Evolutionary conservation across 23 tunicate genomes (phyloP).

Genomic region (Trididemnum miniatum): DNA sequence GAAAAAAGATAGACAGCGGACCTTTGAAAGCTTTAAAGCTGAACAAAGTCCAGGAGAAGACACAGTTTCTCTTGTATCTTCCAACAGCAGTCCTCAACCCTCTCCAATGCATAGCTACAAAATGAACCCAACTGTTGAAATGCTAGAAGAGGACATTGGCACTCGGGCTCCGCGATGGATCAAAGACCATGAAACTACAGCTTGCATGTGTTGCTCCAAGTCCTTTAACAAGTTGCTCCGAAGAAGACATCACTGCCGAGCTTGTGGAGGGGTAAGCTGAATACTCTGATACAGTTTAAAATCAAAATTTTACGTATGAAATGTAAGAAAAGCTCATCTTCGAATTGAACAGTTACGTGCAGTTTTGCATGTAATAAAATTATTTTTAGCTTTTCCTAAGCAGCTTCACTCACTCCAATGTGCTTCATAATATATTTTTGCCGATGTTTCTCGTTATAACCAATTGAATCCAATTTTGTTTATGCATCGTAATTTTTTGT

Average conservation of each 20-base stretch:
- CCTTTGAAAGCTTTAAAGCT: slow-evolving; percentile 68
- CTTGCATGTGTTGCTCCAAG: slow-evolving; percentile 92
- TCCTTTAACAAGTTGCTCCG: slow-evolving; percentile 67
- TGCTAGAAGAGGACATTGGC: slow-evolving; percentile 73
- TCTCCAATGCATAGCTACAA: not conserved
- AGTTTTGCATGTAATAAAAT: no score
- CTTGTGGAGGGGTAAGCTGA: slow-evolving; percentile 84
- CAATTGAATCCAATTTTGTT: no score
- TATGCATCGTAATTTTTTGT: no score
- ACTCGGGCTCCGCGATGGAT: slow-evolving; percentile 95
- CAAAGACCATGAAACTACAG: slow-evolving; percentile 88
- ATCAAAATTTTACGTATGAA: no score
- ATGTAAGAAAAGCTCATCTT: no score
- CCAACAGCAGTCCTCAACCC: slow-evolving; percentile 20
- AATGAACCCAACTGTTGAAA: slow-evolving; percentile 9
- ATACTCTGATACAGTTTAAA: no score
- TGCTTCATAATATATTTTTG: no score
- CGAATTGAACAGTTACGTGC: no score
- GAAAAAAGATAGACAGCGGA: slow-evolving; percentile 47
- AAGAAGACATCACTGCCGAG: slow-evolving; percentile 95
- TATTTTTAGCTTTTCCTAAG: no score
- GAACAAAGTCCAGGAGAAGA: slow-evolving; percentile 4
- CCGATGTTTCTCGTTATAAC: no score
- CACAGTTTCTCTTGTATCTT: not conserved
- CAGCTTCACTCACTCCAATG: no score